Conservation (phyloP, 2,797 vertebrate genomes). For the Craterocephalus amniculus region DNA sequence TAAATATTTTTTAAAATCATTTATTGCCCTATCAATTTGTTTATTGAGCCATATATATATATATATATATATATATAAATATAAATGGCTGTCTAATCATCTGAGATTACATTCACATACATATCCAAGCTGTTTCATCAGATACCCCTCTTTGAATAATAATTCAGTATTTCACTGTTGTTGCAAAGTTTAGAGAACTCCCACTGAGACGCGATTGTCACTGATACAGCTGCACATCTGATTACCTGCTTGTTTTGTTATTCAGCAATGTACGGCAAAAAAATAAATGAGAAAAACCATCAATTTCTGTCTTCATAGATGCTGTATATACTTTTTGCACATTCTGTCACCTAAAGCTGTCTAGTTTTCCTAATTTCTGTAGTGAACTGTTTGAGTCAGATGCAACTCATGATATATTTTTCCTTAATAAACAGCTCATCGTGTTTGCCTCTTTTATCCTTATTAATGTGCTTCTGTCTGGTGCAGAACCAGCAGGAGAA, state of each 20-base stretch:
- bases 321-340: slow-evolving; percentile 12
- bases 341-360: slow-evolving; percentile 16
- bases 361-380: slow-evolving; percentile 33
- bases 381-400: slow-evolving; percentile 19
- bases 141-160: slow-evolving; percentile 35
- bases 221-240: slow-evolving; percentile 30
- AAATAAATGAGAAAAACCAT: slow-evolving; percentile 24
- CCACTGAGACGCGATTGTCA: slow-evolving; percentile 49
- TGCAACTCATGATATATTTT: slow-evolving; percentile 49
- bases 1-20: no score
- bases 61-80: no score
- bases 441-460: slow-evolving; percentile 69
- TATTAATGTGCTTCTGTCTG: slow-evolving; percentile 54
- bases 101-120: slow-evolving; percentile 11
- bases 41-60: no score
- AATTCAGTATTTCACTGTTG: slow-evolving; percentile 9
- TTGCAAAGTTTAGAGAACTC: slow-evolving; percentile 32
- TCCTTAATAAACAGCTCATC: slow-evolving; percentile 61
- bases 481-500: slow-evolving; percentile 34
- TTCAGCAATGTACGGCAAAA: slow-evolving; percentile 43
- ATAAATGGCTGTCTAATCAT: slow-evolving; percentile 20
- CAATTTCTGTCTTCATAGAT: slow-evolving; percentile 21
- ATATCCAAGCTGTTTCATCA: slow-evolving; percentile 36
- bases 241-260: slow-evolving; percentile 51
- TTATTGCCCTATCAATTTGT: no score